A percentile compares a stretch with the other conserved stretches of the same genome.
Evolutionary conservation across 2,797 vertebrate genomes (phyloP).

Genomic region (Tadarida brasiliensis): DNA sequence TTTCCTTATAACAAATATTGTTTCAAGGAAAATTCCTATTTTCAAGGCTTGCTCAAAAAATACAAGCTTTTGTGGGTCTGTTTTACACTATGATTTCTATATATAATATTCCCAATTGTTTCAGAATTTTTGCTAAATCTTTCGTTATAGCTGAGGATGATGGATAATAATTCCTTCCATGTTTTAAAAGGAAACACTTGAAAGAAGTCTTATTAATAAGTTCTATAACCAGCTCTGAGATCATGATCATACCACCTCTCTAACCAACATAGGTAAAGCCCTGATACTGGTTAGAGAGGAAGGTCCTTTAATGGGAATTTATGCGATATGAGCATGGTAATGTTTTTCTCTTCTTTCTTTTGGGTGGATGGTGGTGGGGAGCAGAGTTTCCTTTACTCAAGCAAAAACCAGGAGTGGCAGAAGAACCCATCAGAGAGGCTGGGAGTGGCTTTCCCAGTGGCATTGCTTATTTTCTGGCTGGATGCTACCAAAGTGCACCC

Average conservation of each 20-base stretch:
- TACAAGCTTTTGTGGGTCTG: neutral
- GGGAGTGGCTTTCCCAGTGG: neutral
- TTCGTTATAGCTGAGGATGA: neutral
- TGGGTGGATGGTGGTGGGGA: neutral
- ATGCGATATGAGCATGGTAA: neutral
- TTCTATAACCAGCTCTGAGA: neutral
- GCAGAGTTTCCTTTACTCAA: neutral
- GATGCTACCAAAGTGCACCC: neutral
- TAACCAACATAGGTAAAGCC: neutral
- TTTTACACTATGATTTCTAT: neutral
- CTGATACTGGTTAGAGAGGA: neutral
- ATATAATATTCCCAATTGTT: neutral
- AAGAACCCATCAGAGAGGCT: neutral
- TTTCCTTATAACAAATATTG: neutral
- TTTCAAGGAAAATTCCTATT: conserved; percentile 39
- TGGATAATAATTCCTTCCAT: neutral
- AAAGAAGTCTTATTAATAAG: neutral
- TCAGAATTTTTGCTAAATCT: neutral
- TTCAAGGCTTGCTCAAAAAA: neutral
- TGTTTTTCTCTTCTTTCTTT: neutral
- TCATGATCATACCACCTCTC: neutral
- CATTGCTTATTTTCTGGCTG: neutral
- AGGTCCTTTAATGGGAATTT: neutral
- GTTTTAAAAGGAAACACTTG: conserved; percentile 8
- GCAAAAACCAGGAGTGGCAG: neutral